Conservation (phyloP, 2,888 invertebrate genomes). For the Diaprepes abbreviatus region DNA sequence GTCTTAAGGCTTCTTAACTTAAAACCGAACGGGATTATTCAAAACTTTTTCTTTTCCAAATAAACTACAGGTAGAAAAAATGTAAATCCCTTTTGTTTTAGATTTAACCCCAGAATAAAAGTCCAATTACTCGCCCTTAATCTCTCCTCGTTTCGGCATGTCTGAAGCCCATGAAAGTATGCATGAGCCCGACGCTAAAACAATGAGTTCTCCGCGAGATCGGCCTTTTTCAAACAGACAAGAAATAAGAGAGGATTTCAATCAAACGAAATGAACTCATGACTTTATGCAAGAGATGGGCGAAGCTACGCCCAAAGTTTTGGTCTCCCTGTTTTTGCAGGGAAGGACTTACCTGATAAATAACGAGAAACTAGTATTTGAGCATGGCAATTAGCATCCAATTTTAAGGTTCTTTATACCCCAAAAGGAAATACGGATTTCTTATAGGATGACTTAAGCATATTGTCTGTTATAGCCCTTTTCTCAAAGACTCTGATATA, state of each 20-base stretch:
- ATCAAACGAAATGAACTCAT: slow-evolving; percentile 70
- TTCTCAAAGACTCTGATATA: too few species aligned
- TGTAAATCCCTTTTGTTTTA: slow-evolving; percentile 23
- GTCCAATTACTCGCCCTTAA: slow-evolving; percentile 48
- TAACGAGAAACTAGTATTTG: too few species aligned
- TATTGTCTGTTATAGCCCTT: too few species aligned
- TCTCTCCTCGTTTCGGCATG: slow-evolving; percentile 31
- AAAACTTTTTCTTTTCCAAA: slow-evolving; percentile 15
- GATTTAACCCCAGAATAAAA: slow-evolving; percentile 47
- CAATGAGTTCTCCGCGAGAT: slow-evolving; percentile 63
- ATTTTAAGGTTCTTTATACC: too few species aligned
- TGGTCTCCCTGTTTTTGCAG: not conserved
- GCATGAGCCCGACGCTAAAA: slow-evolving; percentile 67
- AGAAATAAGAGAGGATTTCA: slow-evolving; percentile 69
- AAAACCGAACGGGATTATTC: not conserved
- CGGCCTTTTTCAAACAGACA: slow-evolving; percentile 60
- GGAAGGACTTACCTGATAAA: not conserved
- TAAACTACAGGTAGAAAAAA: slow-evolving; percentile 30
- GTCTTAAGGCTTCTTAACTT: too few species aligned
- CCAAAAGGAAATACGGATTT: too few species aligned
- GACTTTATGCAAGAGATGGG: slow-evolving; percentile 69
- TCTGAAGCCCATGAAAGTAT: slow-evolving; percentile 64
- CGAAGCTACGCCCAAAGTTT: slow-evolving; percentile 48
- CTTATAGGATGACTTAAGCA: too few species aligned
- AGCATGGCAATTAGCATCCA: too few species aligned